Conservation (phyloP, 2,888 invertebrate species). For the Diarsia mendica region DNA sequence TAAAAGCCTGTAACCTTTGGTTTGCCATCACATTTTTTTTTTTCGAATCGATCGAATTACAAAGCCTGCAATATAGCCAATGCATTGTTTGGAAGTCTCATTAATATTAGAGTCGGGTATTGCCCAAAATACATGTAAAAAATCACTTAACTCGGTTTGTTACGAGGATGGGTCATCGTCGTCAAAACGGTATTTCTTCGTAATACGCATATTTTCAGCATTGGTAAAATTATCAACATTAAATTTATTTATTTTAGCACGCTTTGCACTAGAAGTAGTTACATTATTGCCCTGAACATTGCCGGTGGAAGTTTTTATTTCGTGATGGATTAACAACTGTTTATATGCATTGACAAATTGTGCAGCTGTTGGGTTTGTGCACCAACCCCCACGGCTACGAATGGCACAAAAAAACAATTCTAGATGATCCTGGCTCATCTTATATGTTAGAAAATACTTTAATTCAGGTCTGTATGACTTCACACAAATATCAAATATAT, state of each 20-base stretch:
- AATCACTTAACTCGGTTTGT: constrained; percentile 19
- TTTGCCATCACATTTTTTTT: constrained; percentile 28
- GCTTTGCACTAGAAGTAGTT: constrained; percentile 19
- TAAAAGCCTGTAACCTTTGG: too few species aligned
- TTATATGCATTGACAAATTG: constrained; percentile 44
- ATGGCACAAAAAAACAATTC: constrained; percentile 46
- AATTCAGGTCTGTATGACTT: constrained; percentile 21
- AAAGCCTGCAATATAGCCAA: constrained; percentile 15
- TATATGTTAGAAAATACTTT: constrained; percentile 30
- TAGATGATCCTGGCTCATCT: constrained; percentile 43
- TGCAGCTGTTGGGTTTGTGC: constrained; percentile 44
- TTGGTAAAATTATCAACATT: constrained; percentile 30
- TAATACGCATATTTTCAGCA: constrained; percentile 39
- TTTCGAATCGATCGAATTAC: constrained; percentile 4
- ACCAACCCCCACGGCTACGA: constrained; percentile 41
- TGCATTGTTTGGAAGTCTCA: constrained; percentile 26
- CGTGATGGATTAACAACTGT: constrained; percentile 35
- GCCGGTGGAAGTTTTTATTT: constrained; percentile 18
- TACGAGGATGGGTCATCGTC: constrained; percentile 8
- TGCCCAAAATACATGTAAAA: constrained; percentile 18
- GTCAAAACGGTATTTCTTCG: constrained; percentile 20
- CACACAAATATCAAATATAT: constrained; percentile 26
- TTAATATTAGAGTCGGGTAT: constrained; percentile 27
- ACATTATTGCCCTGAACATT: constrained; percentile 23
- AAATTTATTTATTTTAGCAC: constrained; percentile 39